Percentiles rank a stretch among this genome's conserved stretches.
These are phyloP conservation scores for Taenaris catops DNA, from an alignment of 2,888 invertebrate species.

Conservation along the genomic window DNA sequence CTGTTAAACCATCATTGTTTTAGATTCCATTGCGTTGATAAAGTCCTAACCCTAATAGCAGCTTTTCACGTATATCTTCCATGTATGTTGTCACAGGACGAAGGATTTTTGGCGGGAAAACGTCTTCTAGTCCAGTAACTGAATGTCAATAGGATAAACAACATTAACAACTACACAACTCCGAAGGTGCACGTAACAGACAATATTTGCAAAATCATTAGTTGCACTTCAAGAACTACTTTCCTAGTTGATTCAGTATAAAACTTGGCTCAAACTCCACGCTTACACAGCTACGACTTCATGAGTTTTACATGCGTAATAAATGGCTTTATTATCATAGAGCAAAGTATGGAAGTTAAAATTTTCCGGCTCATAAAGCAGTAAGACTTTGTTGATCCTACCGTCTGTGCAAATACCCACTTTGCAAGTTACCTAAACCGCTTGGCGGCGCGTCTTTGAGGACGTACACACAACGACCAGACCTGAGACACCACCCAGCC, in stretches of 20 bases:
- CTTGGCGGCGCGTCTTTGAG: no score
- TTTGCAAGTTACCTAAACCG: constrained; percentile 22
- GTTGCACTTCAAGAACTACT: constrained; percentile 16
- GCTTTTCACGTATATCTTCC: no score
- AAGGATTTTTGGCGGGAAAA: no score
- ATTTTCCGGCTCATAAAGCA: constrained; percentile 53
- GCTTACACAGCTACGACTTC: constrained; percentile 32
- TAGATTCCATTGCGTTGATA: no score
- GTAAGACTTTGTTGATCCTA: constrained; percentile 44
- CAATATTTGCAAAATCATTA: constrained; percentile 16
- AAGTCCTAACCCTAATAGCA: no score
- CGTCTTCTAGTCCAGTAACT: no score
- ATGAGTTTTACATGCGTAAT: constrained; percentile 50
- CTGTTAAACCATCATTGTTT: no score
- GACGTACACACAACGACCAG: no score
- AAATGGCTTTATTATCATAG: constrained; percentile 56
- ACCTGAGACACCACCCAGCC: no score
- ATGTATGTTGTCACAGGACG: no score
- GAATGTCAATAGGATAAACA: no score
- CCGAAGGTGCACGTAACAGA: constrained; percentile 8
- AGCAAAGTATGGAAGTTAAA: constrained; percentile 46
- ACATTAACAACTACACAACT: no score
- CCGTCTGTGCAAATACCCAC: constrained; percentile 36
- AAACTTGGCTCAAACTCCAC: constrained; percentile 31
- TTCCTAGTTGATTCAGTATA: constrained; percentile 35